These are phyloP conservation scores for Lophius americanus DNA, from an alignment of 2,797 vertebrate species.

Conservation along the genomic window DNA sequence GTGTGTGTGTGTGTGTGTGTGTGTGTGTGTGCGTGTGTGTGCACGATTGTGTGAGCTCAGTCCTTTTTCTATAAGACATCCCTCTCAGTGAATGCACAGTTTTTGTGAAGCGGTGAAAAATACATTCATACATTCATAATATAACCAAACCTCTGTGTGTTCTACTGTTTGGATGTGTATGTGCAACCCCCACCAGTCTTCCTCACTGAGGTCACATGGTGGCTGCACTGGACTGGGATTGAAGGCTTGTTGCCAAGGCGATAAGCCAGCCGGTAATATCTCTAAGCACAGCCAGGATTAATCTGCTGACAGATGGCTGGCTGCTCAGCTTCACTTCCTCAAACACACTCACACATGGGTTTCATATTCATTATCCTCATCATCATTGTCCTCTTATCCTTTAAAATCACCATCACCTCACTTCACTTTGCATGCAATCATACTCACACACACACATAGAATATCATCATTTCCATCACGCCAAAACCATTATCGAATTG, in stretches of 20 bases:
- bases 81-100: conserved; percentile 1
- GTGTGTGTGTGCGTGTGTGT: neutral
- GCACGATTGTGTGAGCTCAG: neutral
- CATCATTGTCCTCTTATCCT: conserved; percentile 48
- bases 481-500: conserved; percentile 8
- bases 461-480: conserved; percentile 18
- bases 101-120: neutral
- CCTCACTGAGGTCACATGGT: conserved; percentile 77
- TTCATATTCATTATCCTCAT: conserved; percentile 57
- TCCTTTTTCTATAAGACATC: conserved; percentile 14
- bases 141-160: conserved; percentile 18
- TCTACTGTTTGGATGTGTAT: conserved; percentile 12
- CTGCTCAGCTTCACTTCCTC: conserved; percentile 79
- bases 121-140: conserved; percentile 7
- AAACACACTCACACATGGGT: conserved; percentile 52
- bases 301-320: conserved; percentile 84
- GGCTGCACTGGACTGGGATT: conserved; percentile 77
- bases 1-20: neutral
- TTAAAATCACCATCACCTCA: conserved; percentile 35
- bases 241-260: conserved; percentile 82
- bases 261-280: conserved; percentile 86
- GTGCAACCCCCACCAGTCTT: conserved; percentile 55
- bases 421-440: conserved; percentile 16
- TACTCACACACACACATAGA: conserved; percentile 7
- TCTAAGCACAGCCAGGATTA: conserved; percentile 85